Percentiles rank a stretch among this genome's conserved stretches.
phyloP scores from a whole-genome alignment of 35 echinoderm and acorn worm species.

The Lytechinus pictus region DNA sequence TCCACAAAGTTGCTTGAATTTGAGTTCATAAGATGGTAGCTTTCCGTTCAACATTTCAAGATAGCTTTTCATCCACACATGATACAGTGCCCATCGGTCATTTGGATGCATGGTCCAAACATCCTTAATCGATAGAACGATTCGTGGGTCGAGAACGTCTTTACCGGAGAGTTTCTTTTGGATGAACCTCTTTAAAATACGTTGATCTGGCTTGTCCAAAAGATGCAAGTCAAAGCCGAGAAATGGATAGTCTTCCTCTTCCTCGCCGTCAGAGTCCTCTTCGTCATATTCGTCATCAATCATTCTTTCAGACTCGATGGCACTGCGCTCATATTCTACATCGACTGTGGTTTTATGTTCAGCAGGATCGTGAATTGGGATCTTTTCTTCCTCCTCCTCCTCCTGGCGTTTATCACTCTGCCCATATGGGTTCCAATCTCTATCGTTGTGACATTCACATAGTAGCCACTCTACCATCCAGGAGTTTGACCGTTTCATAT shows the following conservation, averaged over 20 bases:
- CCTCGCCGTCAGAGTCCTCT: background rate
- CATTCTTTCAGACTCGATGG: constrained; percentile 37
- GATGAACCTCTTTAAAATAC: background rate
- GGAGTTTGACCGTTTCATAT: background rate
- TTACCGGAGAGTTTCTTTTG: background rate
- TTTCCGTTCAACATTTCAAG: background rate
- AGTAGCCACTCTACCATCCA: constrained; percentile 43
- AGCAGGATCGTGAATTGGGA: background rate
- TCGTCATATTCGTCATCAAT: constrained; percentile 56
- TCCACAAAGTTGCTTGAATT: constrained; percentile 55
- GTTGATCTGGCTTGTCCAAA: background rate
- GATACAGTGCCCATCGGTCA: constrained; percentile 75
- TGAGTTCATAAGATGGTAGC: background rate
- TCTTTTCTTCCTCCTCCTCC: constrained; percentile 23
- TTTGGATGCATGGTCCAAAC: constrained; percentile 58
- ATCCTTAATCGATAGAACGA: background rate
- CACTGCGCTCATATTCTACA: constrained; percentile 41
- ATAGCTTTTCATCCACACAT: constrained; percentile 56
- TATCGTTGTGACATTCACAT: background rate
- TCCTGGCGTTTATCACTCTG: background rate
- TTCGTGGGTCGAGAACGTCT: background rate
- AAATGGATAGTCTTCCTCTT: background rate
- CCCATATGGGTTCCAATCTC: background rate
- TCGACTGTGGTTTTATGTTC: background rate
- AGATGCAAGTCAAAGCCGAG: background rate